Evolutionary conservation across 2,113 vertebrate species (phyloP), one percentile per base, ranked within the genome.

Genomic region (Mormoops blainvillei): DNA sequence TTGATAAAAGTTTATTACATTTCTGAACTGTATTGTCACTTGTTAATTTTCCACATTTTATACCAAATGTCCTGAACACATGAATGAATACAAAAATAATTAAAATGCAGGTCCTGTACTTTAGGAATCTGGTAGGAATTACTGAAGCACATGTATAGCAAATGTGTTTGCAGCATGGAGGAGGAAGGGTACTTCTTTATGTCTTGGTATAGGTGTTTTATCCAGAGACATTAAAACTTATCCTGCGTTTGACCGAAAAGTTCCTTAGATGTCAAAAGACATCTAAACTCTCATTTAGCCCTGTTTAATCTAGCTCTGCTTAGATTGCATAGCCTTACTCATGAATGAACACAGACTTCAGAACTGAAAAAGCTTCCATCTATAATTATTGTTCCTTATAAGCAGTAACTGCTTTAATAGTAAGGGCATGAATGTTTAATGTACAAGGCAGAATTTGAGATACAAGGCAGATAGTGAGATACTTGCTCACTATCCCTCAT

Each of bases 61-160:
- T 94, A 16, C 36, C 33, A 78, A 36, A 65, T 54, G 56, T 82
- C 67, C 45, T 91, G 18, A 93, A 91, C 1, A 41, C 63, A 38
- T 58, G 67, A 93, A 71, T 85, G 3, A 94, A 82, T 89, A 78
- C 22, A 43, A 91, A 89, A 89, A 31, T 87, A 95, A 82, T 93
- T 85, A 88, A 24, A 50, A 52, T 80, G 31, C 0, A 85, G 58
- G 28, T 94, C n/a, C 41, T 76, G 7, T 33, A 33, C 31, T 77
- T 91, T 20, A 81, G 83, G 26, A 93, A 83, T 78, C 43, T 76
- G 31, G 36, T 58, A 73, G 52, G 50, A 96, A 41, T n/a, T 58
- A 36, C 67, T 58, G 15, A 73, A n/a, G 9, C 38, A 2, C 19
- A 4, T 12, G 26, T 43, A 73, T 58, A 70, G 8, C n/a, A 91